Base-by-base conservation (phyloP, 1,140 invertebrate species). In the Pogonomyrmex barbatus region DNA sequence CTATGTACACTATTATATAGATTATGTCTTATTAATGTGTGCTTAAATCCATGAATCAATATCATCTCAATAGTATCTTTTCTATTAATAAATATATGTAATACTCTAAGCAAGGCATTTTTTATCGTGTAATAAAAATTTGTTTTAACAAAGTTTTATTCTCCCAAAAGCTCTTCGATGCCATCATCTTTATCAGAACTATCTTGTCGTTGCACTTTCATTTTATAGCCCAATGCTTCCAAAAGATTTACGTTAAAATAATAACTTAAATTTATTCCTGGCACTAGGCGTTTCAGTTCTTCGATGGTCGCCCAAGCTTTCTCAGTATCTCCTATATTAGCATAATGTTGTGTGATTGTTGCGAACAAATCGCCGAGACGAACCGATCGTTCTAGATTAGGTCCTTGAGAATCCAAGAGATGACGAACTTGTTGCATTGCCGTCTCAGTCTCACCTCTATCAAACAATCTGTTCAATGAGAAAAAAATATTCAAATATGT, bases 351-450 rank as follows among this genome's bases (percentile, higher is more conserved):
- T 8, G 96, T 96, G 91, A 96, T 95, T 0, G 95, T 93, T 0
- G 95, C 94, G 77, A 96, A 96, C 56, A 96, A 92, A 91, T 96
- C 96, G 6, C 96, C 96, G 24, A 95, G 93, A 56, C 96, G 93
- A 14, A 96, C 95, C 0, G 95, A 95, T 70, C 95, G 94, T 75
- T 96, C 96, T 54, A 96, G 90, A 82, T 96, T 94, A 30, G 93
- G 71, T 30, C 95, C 95, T 58, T 95, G 94, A 6, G 94, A 93
- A 73, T 95, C 94, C 6, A 97, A 86, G 24, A 97, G 91, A 85
- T 96, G 95, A 58, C 95, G 95, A 77, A 96, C 96, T 78, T 96
- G 95, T 67, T 92, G 93, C 88, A 97, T 93, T 8, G 95, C 96
- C 78, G 94, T 89, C 39, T 95, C 95, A 0, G 94, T 94, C 79